Evolutionary conservation across 2,888 invertebrate species (phyloP), one percentile per base, ranked within the genome.

Genomic region (Emmelina monodactyla): DNA sequence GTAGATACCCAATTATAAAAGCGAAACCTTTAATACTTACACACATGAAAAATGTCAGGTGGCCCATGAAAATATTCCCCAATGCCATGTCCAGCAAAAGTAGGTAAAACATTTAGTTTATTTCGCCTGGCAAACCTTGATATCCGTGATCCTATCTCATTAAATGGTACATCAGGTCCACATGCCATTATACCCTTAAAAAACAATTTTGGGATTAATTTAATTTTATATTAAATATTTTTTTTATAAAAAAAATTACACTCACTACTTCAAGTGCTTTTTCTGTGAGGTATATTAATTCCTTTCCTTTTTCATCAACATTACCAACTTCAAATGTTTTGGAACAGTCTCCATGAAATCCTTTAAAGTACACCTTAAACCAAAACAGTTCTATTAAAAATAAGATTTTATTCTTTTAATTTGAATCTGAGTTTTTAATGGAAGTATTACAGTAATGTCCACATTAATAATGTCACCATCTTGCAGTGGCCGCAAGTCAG

Each of bases 331-430:
- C 53, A 75, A 88, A 94, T 14, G 94, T 95, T 57, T 87, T 87
- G 2, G 94, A 94, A 55, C 94, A 93, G 63, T 97, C 97, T 3
- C 97, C 97, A 73, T 97, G 96, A 63, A 84, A 91, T 4, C 94
- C 94, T 62, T 92, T 85, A 13, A 83, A 82, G 63, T 80, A 96
- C 1, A 92, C 87, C 89, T 91, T 49, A 35, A 61, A 58, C 35
- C 34, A 33, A 37, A 37, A 41, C 16, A 39, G 34, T 35, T 19
- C 5, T 9, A 6, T 19, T 6, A 19, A 19, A n/a, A n/a, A n/a
- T n/a, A n/a, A n/a, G n/a, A n/a, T n/a, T n/a, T n/a, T n/a, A n/a
- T n/a, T n/a, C n/a, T n/a, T n/a, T n/a, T n/a, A n/a, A n/a, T n/a
- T n/a, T n/a, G n/a, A n/a, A n/a, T n/a, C n/a, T n/a, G n/a, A n/a